These are phyloP conservation scores for Ophion costatus DNA, from an alignment of 2,888 invertebrate species.

Conservation along the genomic window DNA sequence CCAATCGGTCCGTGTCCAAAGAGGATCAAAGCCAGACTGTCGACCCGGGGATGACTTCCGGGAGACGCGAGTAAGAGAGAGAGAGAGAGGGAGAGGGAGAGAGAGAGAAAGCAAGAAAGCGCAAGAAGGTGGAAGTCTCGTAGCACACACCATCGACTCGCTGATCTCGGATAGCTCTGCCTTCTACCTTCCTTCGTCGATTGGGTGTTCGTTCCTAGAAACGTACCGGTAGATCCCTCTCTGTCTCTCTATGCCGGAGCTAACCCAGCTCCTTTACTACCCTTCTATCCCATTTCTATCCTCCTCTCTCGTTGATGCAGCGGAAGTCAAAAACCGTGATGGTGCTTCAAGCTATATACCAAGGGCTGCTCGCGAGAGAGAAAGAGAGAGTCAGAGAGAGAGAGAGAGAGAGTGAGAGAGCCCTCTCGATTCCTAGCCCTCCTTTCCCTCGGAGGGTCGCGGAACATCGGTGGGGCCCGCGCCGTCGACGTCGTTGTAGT, in stretches of 20 bases:
- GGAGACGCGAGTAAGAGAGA: constrained; percentile 34
- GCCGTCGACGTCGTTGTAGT: constrained; percentile 71
- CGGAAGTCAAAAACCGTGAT: constrained; percentile 65
- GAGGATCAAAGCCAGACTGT: constrained; percentile 64
- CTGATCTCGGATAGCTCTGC: constrained; percentile 48
- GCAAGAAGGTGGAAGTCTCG: constrained; percentile 28
- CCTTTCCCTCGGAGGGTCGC: constrained; percentile 31
- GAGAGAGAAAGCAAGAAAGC: constrained; percentile 24
- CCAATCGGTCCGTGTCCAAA: constrained; percentile 58
- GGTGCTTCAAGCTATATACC: constrained; percentile 50
- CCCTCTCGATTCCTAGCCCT: constrained; percentile 52
- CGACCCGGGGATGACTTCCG: constrained; percentile 61
- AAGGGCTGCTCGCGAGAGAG: constrained; percentile 22
- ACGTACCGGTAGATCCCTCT: constrained; percentile 34
- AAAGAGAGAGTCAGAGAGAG: constrained; percentile 33
- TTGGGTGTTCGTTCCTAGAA: constrained; percentile 45
- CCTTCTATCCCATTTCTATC: constrained; percentile 50
- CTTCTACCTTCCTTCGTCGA: constrained; percentile 50
- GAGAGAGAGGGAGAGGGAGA: constrained; percentile 7
- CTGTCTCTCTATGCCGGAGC: neutral
- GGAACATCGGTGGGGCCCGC: constrained; percentile 61
- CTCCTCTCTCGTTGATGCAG: constrained; percentile 43
- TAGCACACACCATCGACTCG: constrained; percentile 29
- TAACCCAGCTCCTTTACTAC: constrained; percentile 27
- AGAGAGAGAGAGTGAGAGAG: constrained; percentile 41